Base-by-base conservation (phyloP, 2,888 invertebrate genomes). In the Macrosiphum euphorbiae region DNA sequence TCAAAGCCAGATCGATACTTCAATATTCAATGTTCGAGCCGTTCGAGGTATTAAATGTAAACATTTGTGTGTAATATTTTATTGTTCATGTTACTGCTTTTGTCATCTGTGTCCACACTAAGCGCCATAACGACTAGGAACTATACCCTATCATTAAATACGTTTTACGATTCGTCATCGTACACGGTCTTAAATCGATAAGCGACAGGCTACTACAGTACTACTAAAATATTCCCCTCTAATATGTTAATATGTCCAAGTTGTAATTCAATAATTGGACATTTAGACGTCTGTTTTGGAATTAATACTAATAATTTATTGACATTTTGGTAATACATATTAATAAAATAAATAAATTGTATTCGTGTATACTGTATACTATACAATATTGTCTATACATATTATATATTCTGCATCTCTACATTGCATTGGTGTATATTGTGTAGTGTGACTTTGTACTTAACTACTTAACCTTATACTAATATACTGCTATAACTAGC, bases 131-230 rank as follows among this genome's bases (percentile, higher is more conserved):
- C 78, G 90, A 90, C 67, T 88, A 61, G 44, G 47, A 61, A 89
- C 58, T 28, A 44, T 84, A 84, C 91, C 85, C 91, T 85, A 85
- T 91, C 55, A 85, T 91, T 91, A 85, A 55, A 44, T 44, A 55
- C 13, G 26, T 91, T 78, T 90, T 91, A 55, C n/a, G 91, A 85
- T 91, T 91, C 85, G 85, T 91, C 91, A 91, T 91, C 84, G 84
- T 91, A 20, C 11, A 58, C 52, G 41, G 78, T 52, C 84, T 91
- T 41, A 35, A 84, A 91, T 91, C 85, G 85, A 91, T 91, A 91
- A 28, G 41, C 78, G 58, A 35, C 24, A 24, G 41, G 28, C 47
- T 47, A 1, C 47, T 44, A 44, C 44, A 44, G 20, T 41, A 10
- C 44, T 28, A 89, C 88, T 26, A 28, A 44, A 90, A 47, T 50